Base-by-base conservation (phyloP, 2,888 invertebrate genomes). In the Hyles lineata region DNA sequence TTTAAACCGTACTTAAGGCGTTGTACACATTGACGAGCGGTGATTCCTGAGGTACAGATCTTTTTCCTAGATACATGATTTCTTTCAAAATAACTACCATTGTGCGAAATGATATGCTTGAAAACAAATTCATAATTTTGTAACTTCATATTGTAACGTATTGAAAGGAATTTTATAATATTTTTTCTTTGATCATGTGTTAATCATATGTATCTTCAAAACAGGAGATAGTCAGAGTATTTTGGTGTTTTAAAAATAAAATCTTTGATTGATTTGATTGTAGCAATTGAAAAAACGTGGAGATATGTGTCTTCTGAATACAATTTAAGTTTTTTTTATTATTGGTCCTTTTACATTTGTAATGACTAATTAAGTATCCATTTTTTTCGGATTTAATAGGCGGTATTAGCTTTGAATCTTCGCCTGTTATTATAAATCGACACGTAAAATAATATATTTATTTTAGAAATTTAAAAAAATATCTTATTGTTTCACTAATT, bases 61-160 rank as follows among this genome's bases (percentile, higher is more conserved):
- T 3, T 67, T 50, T 67, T 23, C n/a, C 55, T 55, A 55, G n/a
- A n/a, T 50, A 50, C 17, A 60, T 67, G 8, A 43, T 50, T 43
- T 15, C 21, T 50, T 67, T 67, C 25, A 43, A 67, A 50, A 67
- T 55, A 55, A 17, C 67, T 67, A 67, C 50, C 23, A 67, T 67
- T 67, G 67, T 67, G 67, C 67, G 67, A 67, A 67, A 67, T 43
- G 67, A 67, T 67, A 67, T 67, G 67, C 43, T 67, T 23, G 43
- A 23, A 67, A 67, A 50, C 23, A 50, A 43, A 43, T 67, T 50
- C 1, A 67, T 43, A 3, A 23, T 67, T 67, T 50, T 50, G 21
- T 67, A 23, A 23, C 15, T 43, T 67, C 23, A 43, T 3, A 43
- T 43, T 29, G 29, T 29, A n/a, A n/a, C n/a, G n/a, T n/a, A n/a